Conservation (phyloP, 1,140 invertebrate genomes). For the Drosophila pallidifrons region DNA sequence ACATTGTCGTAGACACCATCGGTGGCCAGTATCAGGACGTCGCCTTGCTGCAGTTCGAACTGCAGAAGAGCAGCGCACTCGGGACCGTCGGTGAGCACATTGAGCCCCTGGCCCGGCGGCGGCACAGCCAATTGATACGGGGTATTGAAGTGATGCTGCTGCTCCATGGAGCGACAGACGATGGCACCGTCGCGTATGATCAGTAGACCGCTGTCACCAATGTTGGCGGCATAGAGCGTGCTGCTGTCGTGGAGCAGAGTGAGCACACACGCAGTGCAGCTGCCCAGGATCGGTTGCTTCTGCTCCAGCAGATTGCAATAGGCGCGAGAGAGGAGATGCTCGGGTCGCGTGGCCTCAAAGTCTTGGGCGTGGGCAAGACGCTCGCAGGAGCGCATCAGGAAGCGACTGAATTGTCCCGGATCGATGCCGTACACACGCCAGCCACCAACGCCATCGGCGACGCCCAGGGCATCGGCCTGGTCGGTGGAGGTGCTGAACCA, state of each 20-base stretch:
- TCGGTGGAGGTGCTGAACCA: constrained; percentile 50
- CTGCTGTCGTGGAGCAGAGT: constrained; percentile 94
- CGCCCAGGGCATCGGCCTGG: constrained; percentile 44
- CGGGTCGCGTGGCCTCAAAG: constrained; percentile 27
- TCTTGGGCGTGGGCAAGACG: constrained; percentile 20
- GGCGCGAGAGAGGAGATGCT: constrained; percentile 44
- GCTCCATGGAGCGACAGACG: constrained; percentile 95
- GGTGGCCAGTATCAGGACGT: constrained; percentile 97
- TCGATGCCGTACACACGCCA: constrained; percentile 63
- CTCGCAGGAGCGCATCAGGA: constrained; percentile 59
- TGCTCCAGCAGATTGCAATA: constrained; percentile 85
- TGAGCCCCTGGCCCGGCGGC: constrained; percentile 93
- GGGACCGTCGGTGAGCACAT: constrained; percentile 95
- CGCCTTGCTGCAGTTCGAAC: constrained; percentile 95
- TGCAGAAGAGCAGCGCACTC: constrained; percentile 95
- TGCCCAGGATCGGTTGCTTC: constrained; percentile 85
- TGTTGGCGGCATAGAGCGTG: constrained; percentile 96
- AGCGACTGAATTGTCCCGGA: constrained; percentile 55
- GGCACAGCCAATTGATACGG: constrained; percentile 97
- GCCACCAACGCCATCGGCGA: constrained; percentile 66
- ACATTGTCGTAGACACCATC: constrained; percentile 99
- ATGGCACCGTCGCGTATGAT: constrained; percentile 94
- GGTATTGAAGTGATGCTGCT: constrained; percentile 99
- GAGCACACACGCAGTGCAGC: constrained; percentile 87
- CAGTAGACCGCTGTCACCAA: constrained; percentile 98